phyloP scores from a whole-genome alignment of 2,888 invertebrate genomes.

The Agelastica alni region DNA sequence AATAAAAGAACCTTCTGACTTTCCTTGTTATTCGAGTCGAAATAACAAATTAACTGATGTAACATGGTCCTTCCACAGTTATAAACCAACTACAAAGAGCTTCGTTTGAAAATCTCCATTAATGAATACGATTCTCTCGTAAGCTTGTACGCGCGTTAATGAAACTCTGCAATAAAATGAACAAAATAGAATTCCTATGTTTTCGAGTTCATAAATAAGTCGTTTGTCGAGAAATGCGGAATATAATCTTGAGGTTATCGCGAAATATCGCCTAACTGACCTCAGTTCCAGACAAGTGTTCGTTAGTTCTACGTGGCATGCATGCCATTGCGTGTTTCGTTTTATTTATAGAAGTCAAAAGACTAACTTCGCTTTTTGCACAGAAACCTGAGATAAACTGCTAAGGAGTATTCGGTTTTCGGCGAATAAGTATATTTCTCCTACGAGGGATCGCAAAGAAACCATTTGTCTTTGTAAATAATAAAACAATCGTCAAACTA shows the following conservation, averaged over 20 bases:
- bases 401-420: slow-evolving; percentile 2
- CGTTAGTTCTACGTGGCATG: slow-evolving; percentile 1
- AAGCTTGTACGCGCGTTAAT: not conserved
- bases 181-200: slow-evolving; percentile 4
- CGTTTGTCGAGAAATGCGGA: slow-evolving; percentile 12
- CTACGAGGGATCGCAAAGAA: no score
- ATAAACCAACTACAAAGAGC: no score
- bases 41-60: no score
- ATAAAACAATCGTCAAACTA: no score
- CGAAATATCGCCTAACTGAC: slow-evolving; percentile 22
- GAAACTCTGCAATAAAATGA: slow-evolving; percentile 8
- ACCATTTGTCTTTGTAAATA: no score
- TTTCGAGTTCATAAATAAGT: slow-evolving; percentile 12
- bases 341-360: slow-evolving; percentile 22
- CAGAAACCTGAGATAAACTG: slow-evolving; percentile 9
- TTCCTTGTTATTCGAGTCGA: no score
- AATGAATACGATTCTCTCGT: not conserved
- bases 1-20: no score
- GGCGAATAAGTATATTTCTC: no score
- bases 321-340: slow-evolving; percentile 15
- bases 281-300: slow-evolving; percentile 10
- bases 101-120: no score
- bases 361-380: slow-evolving; percentile 14
- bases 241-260: slow-evolving; percentile 23
- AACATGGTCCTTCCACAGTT: no score